A percentile compares a stretch with the other conserved stretches of the same genome.
These are phyloP conservation scores for Rhombomys opimus DNA, from an alignment of 2,113 vertebrate species.

Conservation along the genomic window DNA sequence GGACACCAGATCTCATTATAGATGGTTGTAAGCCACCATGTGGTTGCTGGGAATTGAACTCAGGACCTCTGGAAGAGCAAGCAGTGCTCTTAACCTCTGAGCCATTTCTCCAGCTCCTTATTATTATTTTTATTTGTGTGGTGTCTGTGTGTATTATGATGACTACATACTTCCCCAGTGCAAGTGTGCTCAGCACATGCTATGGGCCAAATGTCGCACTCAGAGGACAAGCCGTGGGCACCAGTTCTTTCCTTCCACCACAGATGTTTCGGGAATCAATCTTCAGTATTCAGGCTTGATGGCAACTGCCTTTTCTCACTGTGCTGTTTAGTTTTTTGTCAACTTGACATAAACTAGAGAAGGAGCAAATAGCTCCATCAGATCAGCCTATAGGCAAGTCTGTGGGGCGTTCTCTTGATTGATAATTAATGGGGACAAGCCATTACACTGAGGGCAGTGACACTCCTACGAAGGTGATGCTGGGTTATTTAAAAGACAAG, in stretches of 20 bases:
- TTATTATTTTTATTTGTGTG: background rate
- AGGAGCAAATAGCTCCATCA: background rate
- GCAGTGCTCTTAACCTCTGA: too few species aligned
- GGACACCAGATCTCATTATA: too few species aligned
- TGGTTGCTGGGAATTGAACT: too few species aligned
- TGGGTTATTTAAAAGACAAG: background rate
- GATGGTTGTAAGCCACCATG: too few species aligned
- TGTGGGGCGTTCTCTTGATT: background rate
- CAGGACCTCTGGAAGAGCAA: too few species aligned
- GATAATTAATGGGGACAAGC: background rate
- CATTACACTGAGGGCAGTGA: background rate
- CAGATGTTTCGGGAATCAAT: too few species aligned
- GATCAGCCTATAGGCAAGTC: background rate
- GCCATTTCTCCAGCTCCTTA: too few species aligned
- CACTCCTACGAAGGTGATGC: background rate
- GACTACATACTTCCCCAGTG: too few species aligned
- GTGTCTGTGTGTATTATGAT: background rate
- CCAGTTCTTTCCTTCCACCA: background rate
- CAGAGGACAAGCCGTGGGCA: background rate
- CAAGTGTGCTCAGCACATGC: background rate
- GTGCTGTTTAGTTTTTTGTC: background rate
- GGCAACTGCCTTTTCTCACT: background rate
- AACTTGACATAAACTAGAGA: background rate
- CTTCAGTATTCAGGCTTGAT: background rate
- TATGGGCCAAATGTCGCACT: too few species aligned